A percentile compares a stretch with the other conserved stretches of the same genome.
phyloP scores from a whole-genome alignment of 2,113 vertebrate genomes.

The Brachypteracias leptosomus region DNA sequence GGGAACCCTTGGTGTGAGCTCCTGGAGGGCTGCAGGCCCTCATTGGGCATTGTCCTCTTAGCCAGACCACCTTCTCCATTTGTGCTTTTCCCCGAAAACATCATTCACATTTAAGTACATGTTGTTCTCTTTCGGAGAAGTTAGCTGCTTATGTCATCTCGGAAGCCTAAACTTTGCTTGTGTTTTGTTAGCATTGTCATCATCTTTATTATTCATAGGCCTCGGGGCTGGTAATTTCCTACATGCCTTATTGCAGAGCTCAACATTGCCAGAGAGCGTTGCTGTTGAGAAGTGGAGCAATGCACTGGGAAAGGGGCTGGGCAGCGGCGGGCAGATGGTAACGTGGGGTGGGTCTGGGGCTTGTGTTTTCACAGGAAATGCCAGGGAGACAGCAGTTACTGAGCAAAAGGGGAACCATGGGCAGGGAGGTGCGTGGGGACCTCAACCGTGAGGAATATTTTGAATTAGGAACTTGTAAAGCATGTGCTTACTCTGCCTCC shows the following conservation, averaged over 20 bases:
- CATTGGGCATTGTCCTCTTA: rapidly evolving
- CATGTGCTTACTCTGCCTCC: background rate
- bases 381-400: background rate
- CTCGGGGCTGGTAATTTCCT: background rate
- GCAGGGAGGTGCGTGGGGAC: rapidly evolving
- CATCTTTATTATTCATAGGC: background rate
- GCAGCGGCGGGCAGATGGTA: rapidly evolving
- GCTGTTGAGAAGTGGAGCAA: background rate
- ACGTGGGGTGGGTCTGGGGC: background rate
- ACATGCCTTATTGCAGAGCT: background rate
- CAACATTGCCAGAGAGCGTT: background rate
- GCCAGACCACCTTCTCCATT: rapidly evolving
- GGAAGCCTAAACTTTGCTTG: background rate
- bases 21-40: rapidly evolving
- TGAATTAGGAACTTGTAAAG: background rate
- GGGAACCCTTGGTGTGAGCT: no score
- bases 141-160: rapidly evolving
- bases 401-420: background rate
- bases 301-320: background rate
- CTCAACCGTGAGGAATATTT: background rate
- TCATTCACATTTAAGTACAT: rapidly evolving
- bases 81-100: background rate
- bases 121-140: background rate
- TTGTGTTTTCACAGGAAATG: background rate
- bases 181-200: background rate